phyloP scores from a whole-genome alignment of 2,888 invertebrate genomes.

The Calameuta filiformis region DNA sequence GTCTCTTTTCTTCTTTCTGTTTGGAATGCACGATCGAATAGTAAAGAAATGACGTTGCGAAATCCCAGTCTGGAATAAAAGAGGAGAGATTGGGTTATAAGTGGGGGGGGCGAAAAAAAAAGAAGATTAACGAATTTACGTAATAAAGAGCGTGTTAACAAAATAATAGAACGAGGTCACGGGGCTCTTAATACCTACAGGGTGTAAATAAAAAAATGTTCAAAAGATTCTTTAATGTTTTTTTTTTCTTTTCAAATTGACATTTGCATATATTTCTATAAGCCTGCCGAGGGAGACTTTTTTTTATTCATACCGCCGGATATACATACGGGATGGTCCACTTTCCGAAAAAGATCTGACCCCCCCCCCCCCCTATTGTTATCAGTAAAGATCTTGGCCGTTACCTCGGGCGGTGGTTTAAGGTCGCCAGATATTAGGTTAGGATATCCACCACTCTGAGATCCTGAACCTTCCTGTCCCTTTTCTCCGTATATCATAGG shows the following conservation, averaged over 20 bases:
- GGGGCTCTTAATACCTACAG: not conserved
- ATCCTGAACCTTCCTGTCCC: not conserved
- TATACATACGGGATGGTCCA: not conserved
- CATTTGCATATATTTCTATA: not conserved
- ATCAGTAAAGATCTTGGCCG: not conserved
- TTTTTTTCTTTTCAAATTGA: not conserved
- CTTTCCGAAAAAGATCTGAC: not conserved
- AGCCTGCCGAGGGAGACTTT: not conserved
- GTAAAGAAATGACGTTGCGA: not conserved
- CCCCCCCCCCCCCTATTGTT: not conserved
- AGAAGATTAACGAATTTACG: not conserved
- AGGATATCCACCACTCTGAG: not conserved
- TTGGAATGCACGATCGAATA: not conserved
- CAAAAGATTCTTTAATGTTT: not conserved
- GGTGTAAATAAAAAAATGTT: not conserved
- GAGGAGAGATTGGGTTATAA: not conserved
- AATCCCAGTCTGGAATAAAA: not conserved
- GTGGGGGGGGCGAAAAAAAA: not conserved
- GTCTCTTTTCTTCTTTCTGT: not conserved
- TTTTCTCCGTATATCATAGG: not conserved
- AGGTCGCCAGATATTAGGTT: not conserved
- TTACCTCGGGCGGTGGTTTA: not conserved
- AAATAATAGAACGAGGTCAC: not conserved
- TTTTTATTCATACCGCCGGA: not conserved
- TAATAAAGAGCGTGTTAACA: not conserved